phyloP scores from a whole-genome alignment of 2,888 invertebrate species.

The Folsomia manolachei region DNA sequence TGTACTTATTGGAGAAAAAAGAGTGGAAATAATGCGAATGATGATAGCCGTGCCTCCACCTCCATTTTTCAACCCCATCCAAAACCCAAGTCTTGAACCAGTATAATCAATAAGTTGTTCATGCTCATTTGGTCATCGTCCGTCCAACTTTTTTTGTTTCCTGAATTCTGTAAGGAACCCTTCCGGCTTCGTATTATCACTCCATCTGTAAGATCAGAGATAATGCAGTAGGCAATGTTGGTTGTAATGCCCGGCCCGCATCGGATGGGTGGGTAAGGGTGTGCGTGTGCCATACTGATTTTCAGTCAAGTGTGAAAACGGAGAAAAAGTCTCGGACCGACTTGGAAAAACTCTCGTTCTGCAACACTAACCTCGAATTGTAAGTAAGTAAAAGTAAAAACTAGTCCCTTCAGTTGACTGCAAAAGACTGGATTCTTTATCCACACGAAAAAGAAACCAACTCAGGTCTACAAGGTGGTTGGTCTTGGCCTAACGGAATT shows the following conservation, averaged over 20 bases:
- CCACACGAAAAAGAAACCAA: neutral
- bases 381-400: neutral
- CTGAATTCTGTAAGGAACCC: no score
- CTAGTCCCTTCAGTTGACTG: neutral
- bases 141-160: neutral
- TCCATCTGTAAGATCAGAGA: neutral
- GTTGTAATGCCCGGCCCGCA: no score
- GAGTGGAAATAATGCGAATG: neutral
- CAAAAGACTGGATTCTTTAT: neutral
- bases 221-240: neutral
- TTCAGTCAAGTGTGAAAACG: slow-evolving; percentile 1
- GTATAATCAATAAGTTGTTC: slow-evolving; percentile 14
- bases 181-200: neutral
- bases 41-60: neutral
- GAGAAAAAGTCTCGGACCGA: neutral
- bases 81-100: neutral
- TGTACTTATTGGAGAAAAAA: slow-evolving; percentile 13
- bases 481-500: neutral
- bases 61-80: slow-evolving; percentile 13
- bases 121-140: neutral
- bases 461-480: no score
- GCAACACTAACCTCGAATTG: neutral
- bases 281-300: neutral
- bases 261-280: neutral
- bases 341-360: slow-evolving; percentile 1